A percentile compares a stretch with the other conserved stretches of the same genome.
Evolutionary conservation across 2,888 invertebrate genomes (phyloP).

Genomic region (Subacronicta megacephala): DNA sequence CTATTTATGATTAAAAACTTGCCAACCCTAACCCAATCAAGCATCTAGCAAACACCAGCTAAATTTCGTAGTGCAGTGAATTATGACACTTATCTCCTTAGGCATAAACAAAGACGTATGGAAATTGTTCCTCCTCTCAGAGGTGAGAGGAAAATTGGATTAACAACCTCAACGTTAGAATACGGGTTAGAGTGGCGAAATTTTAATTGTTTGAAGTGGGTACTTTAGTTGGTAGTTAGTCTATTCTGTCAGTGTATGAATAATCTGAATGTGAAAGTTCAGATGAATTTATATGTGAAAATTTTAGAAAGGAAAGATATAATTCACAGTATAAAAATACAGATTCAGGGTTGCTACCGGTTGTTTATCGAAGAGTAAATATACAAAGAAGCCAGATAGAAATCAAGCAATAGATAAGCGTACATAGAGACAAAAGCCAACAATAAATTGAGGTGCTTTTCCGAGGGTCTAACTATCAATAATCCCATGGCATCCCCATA

Average conservation of each 20-base stretch:
- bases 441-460: constrained; percentile 50
- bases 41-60: not conserved
- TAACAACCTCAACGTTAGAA: constrained; percentile 7
- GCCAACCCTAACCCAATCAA: constrained; percentile 16
- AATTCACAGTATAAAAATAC: no score
- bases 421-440: constrained; percentile 35
- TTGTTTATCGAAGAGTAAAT: not conserved
- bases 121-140: constrained; percentile 54
- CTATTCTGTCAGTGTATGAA: not conserved
- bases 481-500: constrained; percentile 33
- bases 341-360: no score
- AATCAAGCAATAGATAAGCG: constrained; percentile 28
- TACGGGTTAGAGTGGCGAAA: constrained; percentile 6
- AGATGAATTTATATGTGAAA: no score
- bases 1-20: no score
- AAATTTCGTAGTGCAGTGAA: constrained; percentile 57
- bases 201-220: constrained; percentile 19
- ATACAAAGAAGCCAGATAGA: constrained; percentile 32
- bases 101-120: constrained; percentile 59
- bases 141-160: constrained; percentile 50
- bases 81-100: constrained; percentile 57
- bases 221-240: not conserved
- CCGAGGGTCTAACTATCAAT: constrained; percentile 39
- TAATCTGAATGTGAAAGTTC: not conserved
- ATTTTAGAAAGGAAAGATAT: no score